Conservation (phyloP, 2,888 invertebrate species). For the Clistopyga incitator region DNA sequence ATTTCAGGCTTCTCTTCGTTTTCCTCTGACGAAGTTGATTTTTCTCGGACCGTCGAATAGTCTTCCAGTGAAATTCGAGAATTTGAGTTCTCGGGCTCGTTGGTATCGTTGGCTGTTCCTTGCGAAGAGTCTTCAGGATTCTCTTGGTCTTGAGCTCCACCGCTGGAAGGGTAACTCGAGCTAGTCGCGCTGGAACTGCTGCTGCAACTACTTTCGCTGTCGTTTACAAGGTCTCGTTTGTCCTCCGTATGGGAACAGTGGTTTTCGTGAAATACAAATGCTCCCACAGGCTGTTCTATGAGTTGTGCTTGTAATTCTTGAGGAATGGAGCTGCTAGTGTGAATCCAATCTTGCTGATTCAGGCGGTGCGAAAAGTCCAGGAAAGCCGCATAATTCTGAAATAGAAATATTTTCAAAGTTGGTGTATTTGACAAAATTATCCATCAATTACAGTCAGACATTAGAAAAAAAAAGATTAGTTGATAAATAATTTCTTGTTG, state of each 20-base stretch:
- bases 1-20: slow-evolving; percentile 4
- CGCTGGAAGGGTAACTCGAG: slow-evolving; percentile 16
- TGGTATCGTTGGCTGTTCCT: slow-evolving; percentile 21
- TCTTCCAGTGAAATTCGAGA: slow-evolving; percentile 37
- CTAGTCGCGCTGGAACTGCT: slow-evolving; percentile 52
- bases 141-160: neutral
- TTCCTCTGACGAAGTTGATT: slow-evolving; percentile 27
- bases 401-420: slow-evolving; percentile 9
- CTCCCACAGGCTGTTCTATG: slow-evolving; percentile 66
- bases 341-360: slow-evolving; percentile 73
- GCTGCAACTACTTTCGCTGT: slow-evolving; percentile 59
- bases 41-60: slow-evolving; percentile 8
- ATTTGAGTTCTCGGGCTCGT: slow-evolving; percentile 60
- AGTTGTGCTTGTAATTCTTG: slow-evolving; percentile 69
- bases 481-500: too few relatives aligned
- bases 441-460: too few relatives aligned
- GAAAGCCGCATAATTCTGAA: slow-evolving; percentile 75
- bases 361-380: slow-evolving; percentile 74
- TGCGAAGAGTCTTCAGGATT: neutral
- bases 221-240: neutral
- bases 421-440: neutral
- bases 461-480: too few relatives aligned
- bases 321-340: slow-evolving; percentile 58
- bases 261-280: slow-evolving; percentile 64
- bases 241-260: slow-evolving; percentile 25